phyloP scores from a whole-genome alignment of 92 coral and sea anemone genomes.

The Isaurus tuberculatus region DNA sequence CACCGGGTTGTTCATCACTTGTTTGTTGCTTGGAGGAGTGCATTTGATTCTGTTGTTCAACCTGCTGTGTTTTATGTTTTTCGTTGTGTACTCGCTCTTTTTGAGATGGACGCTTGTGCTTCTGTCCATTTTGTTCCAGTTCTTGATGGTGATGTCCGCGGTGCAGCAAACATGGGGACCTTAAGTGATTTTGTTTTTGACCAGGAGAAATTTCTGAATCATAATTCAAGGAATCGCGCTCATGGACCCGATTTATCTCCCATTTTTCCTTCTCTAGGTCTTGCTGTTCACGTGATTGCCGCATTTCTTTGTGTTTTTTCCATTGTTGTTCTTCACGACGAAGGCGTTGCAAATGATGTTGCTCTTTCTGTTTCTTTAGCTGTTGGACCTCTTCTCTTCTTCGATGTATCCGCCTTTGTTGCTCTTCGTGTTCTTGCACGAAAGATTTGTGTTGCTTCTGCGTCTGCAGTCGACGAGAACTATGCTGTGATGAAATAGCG shows the following conservation, averaged over 20 bases:
- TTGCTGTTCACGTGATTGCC: conserved; percentile 20
- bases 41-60: not conserved
- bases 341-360: conserved; percentile 44
- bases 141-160: not conserved
- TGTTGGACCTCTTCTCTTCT: conserved; percentile 24
- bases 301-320: conserved; percentile 37
- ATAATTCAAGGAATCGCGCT: not conserved
- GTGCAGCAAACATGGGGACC: not conserved
- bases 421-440: conserved; percentile 23
- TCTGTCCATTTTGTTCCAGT: conserved; percentile 2
- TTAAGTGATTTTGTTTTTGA: not conserved
- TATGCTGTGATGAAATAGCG: not conserved
- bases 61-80: conserved; percentile 9
- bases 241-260: not conserved
- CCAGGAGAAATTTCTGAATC: not conserved
- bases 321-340: conserved; percentile 41
- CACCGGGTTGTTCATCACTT: not conserved
- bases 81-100: not conserved
- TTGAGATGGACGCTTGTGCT: not conserved
- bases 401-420: conserved; percentile 24
- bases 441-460: not conserved
- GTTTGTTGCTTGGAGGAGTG: not conserved
- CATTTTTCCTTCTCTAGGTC: not conserved
- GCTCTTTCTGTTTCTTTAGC: conserved; percentile 34
- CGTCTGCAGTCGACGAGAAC: not conserved